These are phyloP conservation scores for Cerceris rybyensis DNA, from an alignment of 2,888 invertebrate species.

Conservation along the genomic window DNA sequence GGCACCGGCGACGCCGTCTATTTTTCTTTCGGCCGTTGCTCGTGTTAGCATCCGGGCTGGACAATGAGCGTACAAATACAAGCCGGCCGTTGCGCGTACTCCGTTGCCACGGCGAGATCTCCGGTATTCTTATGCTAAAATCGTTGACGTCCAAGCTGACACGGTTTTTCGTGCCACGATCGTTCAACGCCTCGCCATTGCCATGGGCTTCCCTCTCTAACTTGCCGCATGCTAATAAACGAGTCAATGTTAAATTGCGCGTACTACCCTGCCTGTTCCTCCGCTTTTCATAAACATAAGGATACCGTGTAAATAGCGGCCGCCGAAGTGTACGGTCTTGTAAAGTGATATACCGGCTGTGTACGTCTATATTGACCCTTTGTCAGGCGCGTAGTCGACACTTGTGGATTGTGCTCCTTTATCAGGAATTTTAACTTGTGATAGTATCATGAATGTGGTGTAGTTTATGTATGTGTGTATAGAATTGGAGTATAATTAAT, in stretches of 20 bases:
- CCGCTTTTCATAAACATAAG: constrained; percentile 53
- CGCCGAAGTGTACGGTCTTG: background rate
- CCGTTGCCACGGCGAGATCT: constrained; percentile 17
- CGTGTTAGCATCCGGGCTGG: constrained; percentile 56
- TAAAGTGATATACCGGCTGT: background rate
- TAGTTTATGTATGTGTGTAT: no score
- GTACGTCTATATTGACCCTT: background rate
- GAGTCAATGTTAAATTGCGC: constrained; percentile 61
- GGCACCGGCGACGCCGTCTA: constrained; percentile 59
- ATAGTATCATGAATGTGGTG: no score
- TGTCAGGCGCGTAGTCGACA: no score
- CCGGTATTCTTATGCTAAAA: constrained; percentile 67
- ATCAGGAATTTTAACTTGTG: no score
- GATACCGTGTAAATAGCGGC: constrained; percentile 41
- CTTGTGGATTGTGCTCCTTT: no score
- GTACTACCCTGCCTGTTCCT: constrained; percentile 28
- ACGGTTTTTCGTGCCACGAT: constrained; percentile 56
- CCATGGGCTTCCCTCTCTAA: constrained; percentile 7
- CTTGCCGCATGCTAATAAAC: constrained; percentile 55
- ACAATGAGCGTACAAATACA: constrained; percentile 61
- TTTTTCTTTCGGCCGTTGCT: constrained; percentile 61
- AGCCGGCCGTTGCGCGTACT: constrained; percentile 22
- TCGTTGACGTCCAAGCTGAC: constrained; percentile 63
- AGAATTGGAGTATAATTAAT: no score
- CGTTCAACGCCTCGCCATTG: constrained; percentile 50